A percentile compares a stretch with the other conserved stretches of the same genome.
These are phyloP conservation scores for Meloidogyne floridensis DNA, from an alignment of 1,140 invertebrate genomes.

Conservation along the genomic window DNA sequence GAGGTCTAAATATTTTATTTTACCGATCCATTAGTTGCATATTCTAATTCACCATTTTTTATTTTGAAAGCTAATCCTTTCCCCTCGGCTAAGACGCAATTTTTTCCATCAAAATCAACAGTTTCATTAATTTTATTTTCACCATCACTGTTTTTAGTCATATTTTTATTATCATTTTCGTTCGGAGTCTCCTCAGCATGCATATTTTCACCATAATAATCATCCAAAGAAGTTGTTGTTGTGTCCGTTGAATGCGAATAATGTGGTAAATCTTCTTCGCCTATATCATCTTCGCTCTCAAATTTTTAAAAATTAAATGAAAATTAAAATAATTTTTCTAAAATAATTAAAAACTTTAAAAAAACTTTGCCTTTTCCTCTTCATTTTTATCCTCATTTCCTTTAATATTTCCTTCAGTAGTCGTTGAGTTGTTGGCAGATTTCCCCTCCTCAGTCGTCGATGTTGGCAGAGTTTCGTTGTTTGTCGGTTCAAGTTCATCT, in stretches of 20 bases:
- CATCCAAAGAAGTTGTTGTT: neutral
- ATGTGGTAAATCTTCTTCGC: neutral
- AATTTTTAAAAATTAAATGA: neutral
- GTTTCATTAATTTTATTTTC: neutral
- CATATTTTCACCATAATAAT: neutral
- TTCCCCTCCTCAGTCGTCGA: too few relatives aligned
- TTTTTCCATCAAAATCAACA: neutral
- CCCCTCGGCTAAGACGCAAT: neutral
- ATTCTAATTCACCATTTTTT: neutral
- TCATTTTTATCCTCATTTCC: too few relatives aligned
- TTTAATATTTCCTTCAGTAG: too few relatives aligned
- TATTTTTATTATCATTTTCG: too few relatives aligned
- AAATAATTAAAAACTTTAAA: too few relatives aligned
- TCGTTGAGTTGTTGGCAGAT: too few relatives aligned
- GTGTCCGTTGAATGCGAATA: too few relatives aligned
- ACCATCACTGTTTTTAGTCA: neutral
- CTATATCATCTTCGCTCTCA: neutral
- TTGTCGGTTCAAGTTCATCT: too few relatives aligned
- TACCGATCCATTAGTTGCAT: neutral
- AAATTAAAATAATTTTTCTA: too few relatives aligned
- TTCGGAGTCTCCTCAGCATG: neutral
- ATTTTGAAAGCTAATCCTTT: neutral
- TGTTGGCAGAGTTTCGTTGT: too few relatives aligned
- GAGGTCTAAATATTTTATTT: too few relatives aligned
- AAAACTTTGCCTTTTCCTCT: too few relatives aligned